Conservation (phyloP, 2,888 invertebrate genomes). For the Morpho helenor region DNA sequence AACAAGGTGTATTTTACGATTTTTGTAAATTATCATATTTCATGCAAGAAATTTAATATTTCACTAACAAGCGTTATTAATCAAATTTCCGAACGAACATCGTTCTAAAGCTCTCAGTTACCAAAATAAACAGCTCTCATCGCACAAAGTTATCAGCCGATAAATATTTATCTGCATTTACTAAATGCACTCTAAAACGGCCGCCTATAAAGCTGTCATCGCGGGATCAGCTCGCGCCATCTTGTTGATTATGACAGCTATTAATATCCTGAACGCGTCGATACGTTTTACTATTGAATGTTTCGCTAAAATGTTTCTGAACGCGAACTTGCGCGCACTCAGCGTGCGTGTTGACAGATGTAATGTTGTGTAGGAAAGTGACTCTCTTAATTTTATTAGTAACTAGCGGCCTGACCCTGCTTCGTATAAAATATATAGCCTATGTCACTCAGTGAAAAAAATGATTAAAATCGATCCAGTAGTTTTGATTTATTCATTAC, state of each 20-base stretch:
- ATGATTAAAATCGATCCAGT: no score
- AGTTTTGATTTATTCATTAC: no score
- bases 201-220: slow-evolving; percentile 65
- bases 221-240: slow-evolving; percentile 60
- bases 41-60: background rate
- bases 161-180: slow-evolving; percentile 76
- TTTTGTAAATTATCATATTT: no score
- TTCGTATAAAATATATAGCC: no score
- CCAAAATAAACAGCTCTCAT: slow-evolving; percentile 53
- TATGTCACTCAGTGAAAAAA: no score
- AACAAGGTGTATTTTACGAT: no score
- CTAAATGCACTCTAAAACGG: slow-evolving; percentile 71
- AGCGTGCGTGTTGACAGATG: slow-evolving; percentile 55
- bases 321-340: slow-evolving; percentile 48
- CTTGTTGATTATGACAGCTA: slow-evolving; percentile 51
- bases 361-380: slow-evolving; percentile 39
- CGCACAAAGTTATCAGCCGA: slow-evolving; percentile 48
- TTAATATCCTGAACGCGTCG: slow-evolving; percentile 38
- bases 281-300: slow-evolving; percentile 33
- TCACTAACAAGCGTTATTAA: slow-evolving; percentile 15
- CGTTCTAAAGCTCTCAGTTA: slow-evolving; percentile 33
- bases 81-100: slow-evolving; percentile 8
- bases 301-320: slow-evolving; percentile 39
- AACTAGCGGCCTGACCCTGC: no score
- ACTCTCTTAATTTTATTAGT: no score